Evolutionary conservation across 2,113 vertebrate genomes (phyloP).

Genomic region (Athene noctua): DNA sequence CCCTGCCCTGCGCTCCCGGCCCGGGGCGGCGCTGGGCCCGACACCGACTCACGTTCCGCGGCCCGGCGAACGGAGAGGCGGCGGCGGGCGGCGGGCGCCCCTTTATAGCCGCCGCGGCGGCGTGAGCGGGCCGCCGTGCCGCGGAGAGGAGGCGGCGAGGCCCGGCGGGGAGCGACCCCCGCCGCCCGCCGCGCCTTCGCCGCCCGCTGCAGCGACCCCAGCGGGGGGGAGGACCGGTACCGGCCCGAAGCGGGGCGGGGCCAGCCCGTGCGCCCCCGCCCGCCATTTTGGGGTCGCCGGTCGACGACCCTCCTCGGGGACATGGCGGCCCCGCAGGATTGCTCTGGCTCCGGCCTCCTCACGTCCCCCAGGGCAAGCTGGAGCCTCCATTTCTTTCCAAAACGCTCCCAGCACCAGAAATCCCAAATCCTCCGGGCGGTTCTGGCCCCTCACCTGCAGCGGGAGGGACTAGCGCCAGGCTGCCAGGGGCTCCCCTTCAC

Average conservation of each 20-base stretch:
- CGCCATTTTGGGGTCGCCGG: neutral
- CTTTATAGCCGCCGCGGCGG: slow-evolving; percentile 69
- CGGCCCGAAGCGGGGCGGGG: neutral
- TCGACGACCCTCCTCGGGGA: neutral
- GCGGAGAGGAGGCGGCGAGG: neutral
- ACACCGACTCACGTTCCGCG: neutral
- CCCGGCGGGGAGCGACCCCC: slow-evolving; percentile 4
- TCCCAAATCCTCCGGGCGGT: rapidly evolving
- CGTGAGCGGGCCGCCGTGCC: slow-evolving; percentile 63
- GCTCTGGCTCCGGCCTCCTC: too few species aligned
- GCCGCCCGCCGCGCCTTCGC: neutral
- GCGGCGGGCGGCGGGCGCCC: slow-evolving; percentile 9
- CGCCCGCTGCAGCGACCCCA: slow-evolving; percentile 38
- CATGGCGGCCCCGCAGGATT: neutral
- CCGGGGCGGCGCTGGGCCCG: neutral
- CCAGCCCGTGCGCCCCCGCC: neutral
- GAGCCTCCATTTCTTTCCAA: neutral
- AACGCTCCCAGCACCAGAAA: neutral
- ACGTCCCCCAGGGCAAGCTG: neutral
- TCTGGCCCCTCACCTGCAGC: neutral
- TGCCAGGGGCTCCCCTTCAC: neutral
- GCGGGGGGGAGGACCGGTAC: slow-evolving; percentile 8
- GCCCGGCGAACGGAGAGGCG: slow-evolving; percentile 22
- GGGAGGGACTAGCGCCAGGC: rapidly evolving
- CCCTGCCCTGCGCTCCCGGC: neutral